phyloP scores from a whole-genome alignment of 2,888 invertebrate genomes.

The Tipula unca region DNA sequence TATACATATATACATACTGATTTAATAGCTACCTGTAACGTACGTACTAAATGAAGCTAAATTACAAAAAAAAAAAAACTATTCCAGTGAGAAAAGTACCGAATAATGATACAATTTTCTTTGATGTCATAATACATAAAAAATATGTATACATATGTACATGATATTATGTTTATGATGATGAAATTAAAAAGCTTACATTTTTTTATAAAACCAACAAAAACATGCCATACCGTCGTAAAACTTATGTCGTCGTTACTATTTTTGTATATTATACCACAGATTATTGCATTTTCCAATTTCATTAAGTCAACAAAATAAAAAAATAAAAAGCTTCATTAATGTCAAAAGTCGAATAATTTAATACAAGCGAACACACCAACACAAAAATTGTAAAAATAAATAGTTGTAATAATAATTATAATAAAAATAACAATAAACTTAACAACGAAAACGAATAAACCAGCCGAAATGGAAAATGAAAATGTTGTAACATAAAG shows the following conservation, averaged over 20 bases:
- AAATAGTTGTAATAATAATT: neutral
- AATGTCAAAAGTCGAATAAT: neutral
- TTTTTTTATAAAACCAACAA: neutral
- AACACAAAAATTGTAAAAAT: neutral
- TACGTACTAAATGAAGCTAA: neutral
- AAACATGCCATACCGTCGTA: neutral
- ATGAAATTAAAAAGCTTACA: neutral
- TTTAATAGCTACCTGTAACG: neutral
- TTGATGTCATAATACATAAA: neutral
- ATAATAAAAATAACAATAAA: neutral
- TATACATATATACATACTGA: neutral
- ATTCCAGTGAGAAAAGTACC: neutral
- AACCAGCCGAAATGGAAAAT: neutral
- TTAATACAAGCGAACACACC: neutral
- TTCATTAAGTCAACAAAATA: neutral
- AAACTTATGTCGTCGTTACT: neutral
- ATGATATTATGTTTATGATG: too few relatives aligned
- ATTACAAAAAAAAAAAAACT: neutral
- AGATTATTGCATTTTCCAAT: neutral
- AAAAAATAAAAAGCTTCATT: neutral
- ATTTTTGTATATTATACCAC: neutral
- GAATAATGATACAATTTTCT: neutral
- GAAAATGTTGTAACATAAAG: neutral
- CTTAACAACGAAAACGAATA: neutral
- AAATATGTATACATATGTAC: neutral